Evolutionary conservation across 2,888 invertebrate species (phyloP), one percentile per base, ranked within the genome.

Genomic region (Drosophila pseudotalamancana): DNA sequence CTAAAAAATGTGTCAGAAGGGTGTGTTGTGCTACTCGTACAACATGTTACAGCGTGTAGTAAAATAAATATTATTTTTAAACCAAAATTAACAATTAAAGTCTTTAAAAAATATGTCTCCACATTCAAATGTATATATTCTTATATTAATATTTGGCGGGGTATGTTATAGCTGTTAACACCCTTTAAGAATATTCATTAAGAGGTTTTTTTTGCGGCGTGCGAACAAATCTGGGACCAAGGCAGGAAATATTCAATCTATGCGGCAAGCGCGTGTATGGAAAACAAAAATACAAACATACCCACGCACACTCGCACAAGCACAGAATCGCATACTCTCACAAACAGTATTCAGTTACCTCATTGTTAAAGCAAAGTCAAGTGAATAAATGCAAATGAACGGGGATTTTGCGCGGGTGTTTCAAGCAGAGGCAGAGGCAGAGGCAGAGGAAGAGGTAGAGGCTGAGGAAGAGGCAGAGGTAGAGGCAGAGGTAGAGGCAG

Each of bases 361-460:
- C 81, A 81, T 87, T 80, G 87, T 81, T 84, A 65, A 77, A 64
- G 85, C 85, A 81, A 78, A 85, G 82, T 82, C 85, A 82, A 87
- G 83, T 76, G 86, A 76, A 82, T 83, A 79, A 82, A 85, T 79
- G 80, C 86, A 80, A 84, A 86, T 84, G 82, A 84, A 67, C 53
- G 64, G 31, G 56, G 31, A 61, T 49, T 62, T 29, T 37, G 32
- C 12, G 46, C n/a, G 50, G 50, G 35, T 32, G 29, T 25, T 51
- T 11, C 32, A 16, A 29, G 18, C 35, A 40, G 43, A 51, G 54
- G 39, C n/a, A n/a, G n/a, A n/a, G n/a, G n/a, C n/a, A n/a, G n/a
- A n/a, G n/a, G n/a, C n/a, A n/a, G n/a, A n/a, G n/a, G n/a, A n/a
- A n/a, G n/a, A n/a, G n/a, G n/a, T n/a, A n/a, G n/a, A n/a, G n/a